These are phyloP conservation scores for Platalea minor DNA, from an alignment of 2,797 vertebrate species.

Conservation along the genomic window DNA sequence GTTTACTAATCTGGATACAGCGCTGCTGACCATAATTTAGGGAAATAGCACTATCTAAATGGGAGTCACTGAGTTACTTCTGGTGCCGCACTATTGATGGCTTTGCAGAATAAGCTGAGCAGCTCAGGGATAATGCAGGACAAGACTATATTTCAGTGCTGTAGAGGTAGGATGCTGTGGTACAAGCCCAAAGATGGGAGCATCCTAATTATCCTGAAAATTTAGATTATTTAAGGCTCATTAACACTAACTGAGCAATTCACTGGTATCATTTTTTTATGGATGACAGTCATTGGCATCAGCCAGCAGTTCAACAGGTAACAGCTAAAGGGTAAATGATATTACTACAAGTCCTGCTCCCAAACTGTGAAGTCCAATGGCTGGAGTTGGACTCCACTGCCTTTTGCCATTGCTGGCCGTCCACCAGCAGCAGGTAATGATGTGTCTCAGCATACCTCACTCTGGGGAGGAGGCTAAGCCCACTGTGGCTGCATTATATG, in stretches of 20 bases:
- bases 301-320: not conserved
- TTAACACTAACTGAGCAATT: not conserved
- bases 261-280: not conserved
- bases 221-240: not conserved
- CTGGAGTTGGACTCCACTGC: not conserved
- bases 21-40: not conserved
- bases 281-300: not conserved
- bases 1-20: not conserved
- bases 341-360: not conserved
- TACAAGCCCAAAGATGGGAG: not conserved
- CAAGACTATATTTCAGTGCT: not conserved
- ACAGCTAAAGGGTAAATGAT: not conserved
- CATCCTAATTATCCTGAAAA: not conserved
- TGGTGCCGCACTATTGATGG: not conserved
- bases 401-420: not conserved
- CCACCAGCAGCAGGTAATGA: not conserved
- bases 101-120: not conserved
- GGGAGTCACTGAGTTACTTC: not conserved
- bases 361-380: rapidly evolving
- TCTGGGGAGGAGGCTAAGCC: not conserved
- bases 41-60: not conserved
- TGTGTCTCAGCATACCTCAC: not conserved
- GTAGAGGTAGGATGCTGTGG: not conserved
- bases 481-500: not conserved
- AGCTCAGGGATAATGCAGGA: rapidly evolving